phyloP scores from a whole-genome alignment of 2,888 invertebrate genomes.

The Campoplex capitator region DNA sequence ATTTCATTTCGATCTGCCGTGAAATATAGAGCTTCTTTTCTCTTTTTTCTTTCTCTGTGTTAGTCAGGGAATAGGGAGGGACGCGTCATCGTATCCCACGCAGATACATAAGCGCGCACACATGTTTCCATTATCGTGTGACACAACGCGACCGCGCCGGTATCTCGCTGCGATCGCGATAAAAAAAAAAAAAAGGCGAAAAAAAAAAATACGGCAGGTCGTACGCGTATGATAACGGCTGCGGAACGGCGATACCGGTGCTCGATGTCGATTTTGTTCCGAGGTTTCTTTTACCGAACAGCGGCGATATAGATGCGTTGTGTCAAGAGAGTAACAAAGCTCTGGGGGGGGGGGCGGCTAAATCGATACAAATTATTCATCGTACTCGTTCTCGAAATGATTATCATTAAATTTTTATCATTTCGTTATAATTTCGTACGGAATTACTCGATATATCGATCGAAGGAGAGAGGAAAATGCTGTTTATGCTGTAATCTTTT shows the following conservation, averaged over 20 bases:
- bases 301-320: background rate
- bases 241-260: conserved; percentile 69
- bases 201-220: conserved; percentile 42
- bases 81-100: conserved; percentile 30
- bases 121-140: conserved; percentile 64
- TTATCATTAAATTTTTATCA: background rate
- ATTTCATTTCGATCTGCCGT: background rate
- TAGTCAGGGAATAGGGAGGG: conserved; percentile 24
- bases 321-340: background rate
- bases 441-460: background rate
- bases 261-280: conserved; percentile 17
- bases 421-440: background rate
- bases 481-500: too few species aligned
- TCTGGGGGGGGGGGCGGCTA: background rate
- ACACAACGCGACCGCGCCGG: conserved; percentile 47
- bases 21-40: conserved; percentile 23
- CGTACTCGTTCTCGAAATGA: background rate
- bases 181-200: conserved; percentile 46
- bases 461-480: background rate
- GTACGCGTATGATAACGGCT: conserved; percentile 71
- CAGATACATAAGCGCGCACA: conserved; percentile 20
- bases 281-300: conserved; percentile 18
- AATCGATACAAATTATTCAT: conserved; percentile 12
- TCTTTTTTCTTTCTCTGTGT: background rate
- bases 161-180: conserved; percentile 69